Evolutionary conservation across 2,113 vertebrate species (phyloP).

Genomic region (Crotalus horridus): DNA sequence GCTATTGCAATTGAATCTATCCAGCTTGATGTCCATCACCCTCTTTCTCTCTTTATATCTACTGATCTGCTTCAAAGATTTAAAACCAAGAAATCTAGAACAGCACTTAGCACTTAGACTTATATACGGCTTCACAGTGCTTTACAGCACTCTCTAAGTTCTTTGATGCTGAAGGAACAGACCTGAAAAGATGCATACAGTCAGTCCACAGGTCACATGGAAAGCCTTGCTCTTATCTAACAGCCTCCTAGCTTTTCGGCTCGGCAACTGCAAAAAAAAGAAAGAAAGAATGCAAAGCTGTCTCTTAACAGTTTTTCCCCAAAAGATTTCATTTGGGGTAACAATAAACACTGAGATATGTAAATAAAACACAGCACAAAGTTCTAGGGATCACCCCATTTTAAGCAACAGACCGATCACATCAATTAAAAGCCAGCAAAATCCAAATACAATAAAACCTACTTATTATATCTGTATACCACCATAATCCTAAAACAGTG

Average conservation of each 20-base stretch:
- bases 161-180: slow-evolving; percentile 34
- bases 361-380: background rate
- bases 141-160: background rate
- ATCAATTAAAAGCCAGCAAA: background rate
- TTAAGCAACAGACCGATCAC: background rate
- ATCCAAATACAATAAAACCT: background rate
- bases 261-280: slow-evolving; percentile 73
- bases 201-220: slow-evolving; percentile 84
- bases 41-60: no score
- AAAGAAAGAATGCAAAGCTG: slow-evolving; percentile 48
- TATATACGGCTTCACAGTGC: background rate
- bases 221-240: slow-evolving; percentile 91
- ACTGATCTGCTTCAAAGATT: no score
- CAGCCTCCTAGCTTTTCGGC: slow-evolving; percentile 84
- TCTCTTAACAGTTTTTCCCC: slow-evolving; percentile 11
- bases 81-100: no score
- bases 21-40: no score
- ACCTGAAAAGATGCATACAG: slow-evolving; percentile 92
- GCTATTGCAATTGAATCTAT: no score
- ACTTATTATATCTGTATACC: background rate
- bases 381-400: background rate
- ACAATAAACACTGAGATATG: background rate
- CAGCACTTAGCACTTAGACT: background rate
- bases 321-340: background rate
- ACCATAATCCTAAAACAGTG: background rate